A percentile compares a stretch with the other conserved stretches of the same genome.
These are phyloP conservation scores for Rhinolophus sinicus DNA, from an alignment of 2,113 vertebrate species.

Conservation along the genomic window DNA sequence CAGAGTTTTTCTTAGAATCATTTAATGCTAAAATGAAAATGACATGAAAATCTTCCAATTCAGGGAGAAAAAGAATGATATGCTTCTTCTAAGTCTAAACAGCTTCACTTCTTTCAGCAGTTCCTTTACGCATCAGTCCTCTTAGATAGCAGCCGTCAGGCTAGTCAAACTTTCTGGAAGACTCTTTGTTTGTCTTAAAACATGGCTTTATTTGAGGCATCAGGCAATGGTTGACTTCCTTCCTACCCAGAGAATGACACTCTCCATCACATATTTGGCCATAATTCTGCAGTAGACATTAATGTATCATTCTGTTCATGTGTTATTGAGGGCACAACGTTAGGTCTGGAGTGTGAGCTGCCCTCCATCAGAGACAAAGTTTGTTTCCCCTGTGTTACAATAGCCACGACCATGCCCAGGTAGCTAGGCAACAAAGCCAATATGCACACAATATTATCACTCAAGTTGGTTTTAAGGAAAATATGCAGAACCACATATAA, in stretches of 20 bases:
- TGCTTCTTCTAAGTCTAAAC: background rate
- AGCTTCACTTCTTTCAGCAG: background rate
- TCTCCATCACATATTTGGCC: background rate
- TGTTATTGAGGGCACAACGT: background rate
- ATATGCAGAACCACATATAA: background rate
- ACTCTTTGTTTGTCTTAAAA: constrained; percentile 32
- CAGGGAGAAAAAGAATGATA: background rate
- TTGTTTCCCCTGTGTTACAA: background rate
- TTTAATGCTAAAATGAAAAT: constrained; percentile 23
- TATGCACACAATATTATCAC: background rate
- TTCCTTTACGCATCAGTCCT: background rate
- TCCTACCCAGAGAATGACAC: background rate
- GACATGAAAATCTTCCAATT: background rate
- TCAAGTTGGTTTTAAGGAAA: background rate
- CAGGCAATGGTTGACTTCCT: background rate
- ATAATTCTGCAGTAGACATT: background rate
- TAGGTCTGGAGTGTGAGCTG: background rate
- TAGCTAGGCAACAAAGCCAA: background rate
- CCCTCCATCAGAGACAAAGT: background rate
- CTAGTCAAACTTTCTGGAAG: background rate
- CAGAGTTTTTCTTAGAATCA: constrained; percentile 4
- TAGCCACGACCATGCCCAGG: background rate
- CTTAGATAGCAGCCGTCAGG: background rate
- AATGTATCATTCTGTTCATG: background rate
- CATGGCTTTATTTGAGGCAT: background rate